A percentile compares a stretch with the other conserved stretches of the same genome.
phyloP scores from a whole-genome alignment of 2,113 vertebrate species.

The Thymallus thymallus region DNA sequence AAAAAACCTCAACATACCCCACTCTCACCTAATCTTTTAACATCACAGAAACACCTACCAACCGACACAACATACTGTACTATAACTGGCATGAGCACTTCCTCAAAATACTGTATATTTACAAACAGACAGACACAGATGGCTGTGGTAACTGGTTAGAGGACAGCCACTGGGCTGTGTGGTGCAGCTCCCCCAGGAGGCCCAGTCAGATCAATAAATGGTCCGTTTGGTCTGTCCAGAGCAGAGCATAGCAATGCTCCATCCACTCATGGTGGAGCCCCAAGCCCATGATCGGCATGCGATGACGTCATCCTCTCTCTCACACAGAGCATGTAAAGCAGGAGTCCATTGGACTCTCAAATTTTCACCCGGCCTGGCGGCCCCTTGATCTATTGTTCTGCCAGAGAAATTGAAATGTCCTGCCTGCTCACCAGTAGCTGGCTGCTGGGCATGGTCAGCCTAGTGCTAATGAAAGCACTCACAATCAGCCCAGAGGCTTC shows the following conservation, averaged over 20 bases:
- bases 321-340: background rate
- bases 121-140: background rate
- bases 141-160: background rate
- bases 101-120: background rate
- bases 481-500: conserved; percentile 21
- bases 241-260: background rate
- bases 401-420: conserved; percentile 23
- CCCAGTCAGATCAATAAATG: background rate
- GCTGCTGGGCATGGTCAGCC: conserved; percentile 9
- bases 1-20: no score
- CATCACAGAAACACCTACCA: background rate
- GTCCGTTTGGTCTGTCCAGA: background rate
- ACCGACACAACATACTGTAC: background rate
- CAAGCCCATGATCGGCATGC: background rate
- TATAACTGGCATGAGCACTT: background rate
- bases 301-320: conserved; percentile 29
- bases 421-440: conserved; percentile 15
- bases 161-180: background rate
- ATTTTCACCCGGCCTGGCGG: background rate
- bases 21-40: background rate
- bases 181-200: background rate
- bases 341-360: background rate
- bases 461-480: conserved; percentile 29
- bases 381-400: conserved; percentile 30
- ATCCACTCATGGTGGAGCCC: background rate